Percentiles rank a stretch among this genome's conserved stretches.
phyloP scores from a whole-genome alignment of 2,888 invertebrate genomes.

The Lamproptera curius region DNA sequence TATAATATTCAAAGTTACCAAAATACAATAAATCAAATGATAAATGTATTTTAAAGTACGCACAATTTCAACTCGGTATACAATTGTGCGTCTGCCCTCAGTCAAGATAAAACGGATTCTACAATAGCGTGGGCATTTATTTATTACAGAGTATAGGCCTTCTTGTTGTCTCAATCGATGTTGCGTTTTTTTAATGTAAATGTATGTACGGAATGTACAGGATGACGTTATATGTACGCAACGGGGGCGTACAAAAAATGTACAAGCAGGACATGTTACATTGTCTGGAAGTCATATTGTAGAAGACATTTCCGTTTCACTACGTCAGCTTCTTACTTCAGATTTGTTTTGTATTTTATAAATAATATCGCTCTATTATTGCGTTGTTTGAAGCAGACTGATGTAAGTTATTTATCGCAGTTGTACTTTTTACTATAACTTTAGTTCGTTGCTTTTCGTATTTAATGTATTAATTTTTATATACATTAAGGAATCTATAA shows the following conservation, averaged over 20 bases:
- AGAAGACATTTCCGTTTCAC: slow-evolving; percentile 8
- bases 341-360: not conserved
- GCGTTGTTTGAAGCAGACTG: too few species aligned
- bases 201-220: slow-evolving; percentile 17
- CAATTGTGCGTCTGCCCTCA: too few species aligned
- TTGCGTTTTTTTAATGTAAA: slow-evolving; percentile 11
- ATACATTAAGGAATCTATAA: too few species aligned
- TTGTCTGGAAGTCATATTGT: slow-evolving; percentile 12
- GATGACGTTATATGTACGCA: slow-evolving; percentile 15
- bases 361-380: not conserved
- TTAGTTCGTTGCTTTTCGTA: too few species aligned
- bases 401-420: too few species aligned
- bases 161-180: slow-evolving; percentile 8
- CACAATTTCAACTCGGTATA: too few species aligned
- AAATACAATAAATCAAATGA: too few species aligned
- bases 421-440: too few species aligned
- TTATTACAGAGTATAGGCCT: not conserved
- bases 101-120: too few species aligned
- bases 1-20: too few species aligned
- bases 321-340: not conserved
- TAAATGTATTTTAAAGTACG: too few species aligned
- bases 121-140: not conserved
- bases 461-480: too few species aligned
- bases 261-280: slow-evolving; percentile 6
- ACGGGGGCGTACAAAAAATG: slow-evolving; percentile 6